Percentiles rank a stretch among this genome's conserved stretches.
Conservation (phyloP, 2,113 vertebrate species). For the Heterocephalus glaber region DNA sequence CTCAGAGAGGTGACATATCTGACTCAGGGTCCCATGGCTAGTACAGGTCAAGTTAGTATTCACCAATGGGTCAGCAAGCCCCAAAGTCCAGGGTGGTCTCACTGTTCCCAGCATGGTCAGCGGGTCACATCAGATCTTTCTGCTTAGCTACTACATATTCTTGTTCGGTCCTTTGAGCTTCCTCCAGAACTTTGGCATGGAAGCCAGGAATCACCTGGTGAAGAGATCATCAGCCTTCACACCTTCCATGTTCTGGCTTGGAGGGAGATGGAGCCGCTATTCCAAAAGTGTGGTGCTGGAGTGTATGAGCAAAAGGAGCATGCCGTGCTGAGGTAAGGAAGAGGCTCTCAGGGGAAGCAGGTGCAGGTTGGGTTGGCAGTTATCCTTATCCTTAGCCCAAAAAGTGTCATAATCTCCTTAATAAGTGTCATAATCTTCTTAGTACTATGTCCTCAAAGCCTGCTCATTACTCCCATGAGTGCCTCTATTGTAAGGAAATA, state of each 20-base stretch:
- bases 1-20: neutral
- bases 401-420: neutral
- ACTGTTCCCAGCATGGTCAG: neutral
- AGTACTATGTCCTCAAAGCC: neutral
- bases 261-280: neutral
- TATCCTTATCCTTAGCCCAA: neutral
- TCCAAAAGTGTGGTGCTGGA: neutral
- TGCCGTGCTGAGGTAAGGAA: accelerated
- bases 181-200: neutral
- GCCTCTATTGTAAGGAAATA: neutral
- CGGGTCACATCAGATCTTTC: neutral
- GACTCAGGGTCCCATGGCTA: too few relatives aligned
- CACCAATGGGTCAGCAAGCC: neutral
- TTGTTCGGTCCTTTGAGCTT: neutral
- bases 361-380: neutral
- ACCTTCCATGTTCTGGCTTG: neutral
- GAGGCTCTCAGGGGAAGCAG: neutral
- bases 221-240: neutral
- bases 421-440: neutral
- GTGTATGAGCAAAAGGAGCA: neutral
- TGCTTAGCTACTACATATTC: neutral
- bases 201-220: neutral
- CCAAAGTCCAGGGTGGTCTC: neutral
- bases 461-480: neutral
- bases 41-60: neutral